phyloP scores from a whole-genome alignment of 2,113 vertebrate species.

The Ceuthmochares aereus region DNA sequence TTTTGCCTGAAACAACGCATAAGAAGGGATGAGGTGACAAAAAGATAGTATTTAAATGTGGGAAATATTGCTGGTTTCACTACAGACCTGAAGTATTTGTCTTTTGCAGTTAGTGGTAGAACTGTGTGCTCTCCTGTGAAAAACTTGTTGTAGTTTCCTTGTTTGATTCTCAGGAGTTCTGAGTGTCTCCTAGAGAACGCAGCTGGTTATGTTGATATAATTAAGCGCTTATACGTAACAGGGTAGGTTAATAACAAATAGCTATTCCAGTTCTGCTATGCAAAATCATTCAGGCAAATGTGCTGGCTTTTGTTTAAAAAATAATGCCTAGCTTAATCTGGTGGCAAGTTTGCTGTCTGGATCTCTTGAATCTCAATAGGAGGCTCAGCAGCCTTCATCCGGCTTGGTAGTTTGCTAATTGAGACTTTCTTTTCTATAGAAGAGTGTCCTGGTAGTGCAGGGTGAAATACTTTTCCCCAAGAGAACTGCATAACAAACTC shows the following conservation, averaged over 20 bases:
- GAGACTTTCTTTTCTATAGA: slow-evolving; percentile 6
- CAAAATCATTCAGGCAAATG: not conserved
- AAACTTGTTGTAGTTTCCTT: not conserved
- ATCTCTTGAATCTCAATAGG: not conserved
- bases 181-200: not conserved
- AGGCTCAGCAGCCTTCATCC: not conserved
- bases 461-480: not conserved
- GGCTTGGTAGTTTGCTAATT: slow-evolving; percentile 20
- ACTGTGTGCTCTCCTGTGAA: not conserved
- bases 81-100: not conserved
- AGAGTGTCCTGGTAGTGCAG: not conserved
- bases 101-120: not conserved
- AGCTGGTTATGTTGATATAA: not conserved
- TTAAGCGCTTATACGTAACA: not conserved
- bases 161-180: not conserved
- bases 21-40: not conserved
- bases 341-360: not conserved
- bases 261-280: not conserved
- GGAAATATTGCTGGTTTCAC: not conserved
- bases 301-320: slow-evolving; percentile 5
- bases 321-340: not conserved
- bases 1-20: not conserved
- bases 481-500: not conserved
- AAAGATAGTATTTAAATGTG: not conserved
- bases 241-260: not conserved